These are phyloP conservation scores for Odontocerum albicorne DNA, from an alignment of 2,888 invertebrate genomes.

Conservation along the genomic window DNA sequence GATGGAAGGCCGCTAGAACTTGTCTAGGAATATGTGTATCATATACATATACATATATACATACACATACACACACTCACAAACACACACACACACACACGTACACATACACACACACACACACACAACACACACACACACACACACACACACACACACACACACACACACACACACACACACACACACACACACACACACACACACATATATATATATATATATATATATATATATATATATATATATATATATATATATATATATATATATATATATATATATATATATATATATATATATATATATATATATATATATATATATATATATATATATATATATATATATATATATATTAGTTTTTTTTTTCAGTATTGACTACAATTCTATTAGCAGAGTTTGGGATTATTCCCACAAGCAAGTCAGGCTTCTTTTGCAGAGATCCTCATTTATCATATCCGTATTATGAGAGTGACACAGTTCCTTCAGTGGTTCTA, in stretches of 20 bases:
- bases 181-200: background rate
- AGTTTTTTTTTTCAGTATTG: background rate
- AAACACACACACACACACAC: background rate
- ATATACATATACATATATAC: background rate
- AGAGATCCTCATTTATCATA: slow-evolving; percentile 69
- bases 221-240: background rate
- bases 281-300: background rate
- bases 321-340: background rate
- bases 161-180: background rate
- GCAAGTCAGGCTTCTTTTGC: slow-evolving; percentile 68
- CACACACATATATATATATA: background rate
- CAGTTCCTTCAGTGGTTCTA: slow-evolving; percentile 60
- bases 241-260: background rate
- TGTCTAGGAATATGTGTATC: too few species aligned
- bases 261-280: background rate
- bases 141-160: background rate
- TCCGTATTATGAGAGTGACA: slow-evolving; percentile 57
- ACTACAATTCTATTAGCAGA: slow-evolving; percentile 51
- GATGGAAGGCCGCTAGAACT: too few species aligned
- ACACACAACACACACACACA: background rate
- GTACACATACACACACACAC: background rate
- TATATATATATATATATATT: background rate
- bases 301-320: background rate
- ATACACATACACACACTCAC: background rate
- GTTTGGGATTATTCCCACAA: slow-evolving; percentile 64